phyloP scores from a whole-genome alignment of 2,797 vertebrate genomes.

The Anguilla marmorata region DNA sequence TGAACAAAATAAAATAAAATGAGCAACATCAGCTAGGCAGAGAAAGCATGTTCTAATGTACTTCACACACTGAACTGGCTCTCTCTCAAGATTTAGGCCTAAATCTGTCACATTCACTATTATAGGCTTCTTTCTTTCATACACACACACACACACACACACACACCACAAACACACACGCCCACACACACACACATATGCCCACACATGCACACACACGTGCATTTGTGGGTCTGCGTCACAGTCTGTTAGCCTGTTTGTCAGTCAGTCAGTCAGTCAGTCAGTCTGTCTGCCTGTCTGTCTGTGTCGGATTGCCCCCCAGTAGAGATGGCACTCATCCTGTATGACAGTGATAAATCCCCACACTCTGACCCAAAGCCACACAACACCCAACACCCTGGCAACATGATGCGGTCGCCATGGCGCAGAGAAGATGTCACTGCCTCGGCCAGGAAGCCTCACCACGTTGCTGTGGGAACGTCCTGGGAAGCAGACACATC shows the following conservation, averaged over 20 bases:
- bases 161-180: no score
- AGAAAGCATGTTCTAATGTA: background rate
- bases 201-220: no score
- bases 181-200: background rate
- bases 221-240: conserved; percentile 12
- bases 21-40: background rate
- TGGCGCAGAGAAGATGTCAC: conserved; percentile 38
- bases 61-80: background rate
- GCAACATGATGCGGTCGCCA: conserved; percentile 53
- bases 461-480: conserved; percentile 30
- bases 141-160: background rate
- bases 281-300: conserved; percentile 32
- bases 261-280: conserved; percentile 26
- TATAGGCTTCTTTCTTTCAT: no score
- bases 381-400: conserved; percentile 20
- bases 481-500: conserved; percentile 55
- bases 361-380: conserved; percentile 30
- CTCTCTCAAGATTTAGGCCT: background rate
- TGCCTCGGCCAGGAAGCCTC: conserved; percentile 48
- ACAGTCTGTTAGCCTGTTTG: conserved; percentile 7
- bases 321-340: conserved; percentile 17
- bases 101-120: no score
- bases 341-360: conserved; percentile 3
- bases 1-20: background rate
- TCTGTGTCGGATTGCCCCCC: conserved; percentile 22